These are phyloP conservation scores for Leptopilina clavipes DNA, from an alignment of 1,140 invertebrate genomes.

Conservation along the genomic window DNA sequence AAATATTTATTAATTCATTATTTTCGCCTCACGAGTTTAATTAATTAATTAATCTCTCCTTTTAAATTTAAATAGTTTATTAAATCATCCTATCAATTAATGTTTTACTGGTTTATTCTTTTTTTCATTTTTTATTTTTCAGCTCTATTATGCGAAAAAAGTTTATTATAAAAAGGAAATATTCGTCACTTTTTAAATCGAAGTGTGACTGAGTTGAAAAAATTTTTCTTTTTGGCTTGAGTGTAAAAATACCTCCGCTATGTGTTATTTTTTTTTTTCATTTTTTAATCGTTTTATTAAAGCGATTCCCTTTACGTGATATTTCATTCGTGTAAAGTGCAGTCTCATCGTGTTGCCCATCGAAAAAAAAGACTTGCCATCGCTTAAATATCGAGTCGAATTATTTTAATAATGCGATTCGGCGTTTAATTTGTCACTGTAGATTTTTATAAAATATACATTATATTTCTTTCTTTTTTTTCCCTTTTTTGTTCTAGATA, in stretches of 20 bases:
- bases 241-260: constrained; percentile 30
- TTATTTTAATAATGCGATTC: constrained; percentile 1
- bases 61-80: background rate
- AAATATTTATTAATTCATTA: background rate
- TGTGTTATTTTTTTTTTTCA: background rate
- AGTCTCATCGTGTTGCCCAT: constrained; percentile 23
- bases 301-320: constrained; percentile 24
- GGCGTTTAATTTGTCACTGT: constrained; percentile 14
- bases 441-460: constrained; percentile 33
- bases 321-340: constrained; percentile 27
- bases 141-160: background rate
- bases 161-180: constrained; percentile 7
- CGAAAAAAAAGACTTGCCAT: constrained; percentile 7
- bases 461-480: background rate
- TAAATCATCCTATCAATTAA: constrained; percentile 10
- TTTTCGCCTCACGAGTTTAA: background rate
- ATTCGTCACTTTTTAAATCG: background rate
- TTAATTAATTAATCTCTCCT: background rate
- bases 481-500: background rate
- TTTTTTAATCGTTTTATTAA: constrained; percentile 8
- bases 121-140: background rate
- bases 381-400: constrained; percentile 22
- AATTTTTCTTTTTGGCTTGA: background rate
- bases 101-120: background rate
- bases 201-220: constrained; percentile 8